Conservation (phyloP, 2,888 invertebrate species). For the Rhopalosiphum nymphaeae region DNA sequence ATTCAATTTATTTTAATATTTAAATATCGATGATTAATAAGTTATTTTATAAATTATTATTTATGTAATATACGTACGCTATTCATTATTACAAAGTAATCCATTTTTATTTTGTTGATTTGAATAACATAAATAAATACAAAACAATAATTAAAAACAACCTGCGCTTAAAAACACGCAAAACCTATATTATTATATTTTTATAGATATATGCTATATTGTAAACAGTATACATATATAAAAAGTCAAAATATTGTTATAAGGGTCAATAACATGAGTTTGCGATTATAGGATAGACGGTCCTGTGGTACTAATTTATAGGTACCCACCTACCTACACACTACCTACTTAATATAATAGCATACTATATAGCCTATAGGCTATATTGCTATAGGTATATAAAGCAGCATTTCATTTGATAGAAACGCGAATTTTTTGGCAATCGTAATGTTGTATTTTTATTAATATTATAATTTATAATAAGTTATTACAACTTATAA, state of each 20-base stretch:
- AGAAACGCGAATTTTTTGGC: constrained; percentile 2
- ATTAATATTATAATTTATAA: background rate
- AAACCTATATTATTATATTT: background rate
- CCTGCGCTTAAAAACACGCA: background rate
- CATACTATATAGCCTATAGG: background rate
- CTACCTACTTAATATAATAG: background rate
- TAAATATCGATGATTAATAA: background rate
- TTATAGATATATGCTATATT: background rate
- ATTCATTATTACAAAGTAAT: background rate
- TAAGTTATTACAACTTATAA: constrained; percentile 12
- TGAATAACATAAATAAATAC: background rate
- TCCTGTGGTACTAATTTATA: background rate
- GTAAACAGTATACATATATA: background rate
- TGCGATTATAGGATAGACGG: background rate
- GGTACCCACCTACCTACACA: background rate
- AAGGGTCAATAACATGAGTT: background rate
- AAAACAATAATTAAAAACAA: background rate
- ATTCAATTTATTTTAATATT: background rate
- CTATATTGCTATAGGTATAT: background rate
- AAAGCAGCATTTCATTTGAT: background rate
- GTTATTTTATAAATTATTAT: background rate
- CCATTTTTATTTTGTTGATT: background rate
- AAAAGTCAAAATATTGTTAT: background rate
- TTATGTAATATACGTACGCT: background rate
- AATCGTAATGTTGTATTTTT: background rate